Percentiles rank a stretch among this genome's conserved stretches.
Evolutionary conservation across 2,113 vertebrate genomes (phyloP).

Genomic region (Embiotoca jacksoni): DNA sequence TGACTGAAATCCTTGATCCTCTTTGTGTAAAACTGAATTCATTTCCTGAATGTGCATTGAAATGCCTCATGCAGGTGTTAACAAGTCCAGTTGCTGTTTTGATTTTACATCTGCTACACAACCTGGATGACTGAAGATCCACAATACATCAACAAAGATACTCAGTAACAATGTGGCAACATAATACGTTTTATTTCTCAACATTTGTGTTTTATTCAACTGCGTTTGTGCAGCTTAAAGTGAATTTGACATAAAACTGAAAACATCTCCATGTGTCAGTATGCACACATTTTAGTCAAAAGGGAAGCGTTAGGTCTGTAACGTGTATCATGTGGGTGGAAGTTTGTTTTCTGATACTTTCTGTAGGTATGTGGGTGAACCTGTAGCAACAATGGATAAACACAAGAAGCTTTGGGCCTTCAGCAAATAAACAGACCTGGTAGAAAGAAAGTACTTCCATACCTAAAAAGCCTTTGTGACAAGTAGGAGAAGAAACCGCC

Average conservation of each 20-base stretch:
- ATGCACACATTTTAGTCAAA: not conserved
- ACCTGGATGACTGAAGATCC: not conserved
- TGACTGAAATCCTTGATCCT: not conserved
- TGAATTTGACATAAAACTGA: not conserved
- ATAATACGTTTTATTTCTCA: too few species aligned
- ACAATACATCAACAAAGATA: not conserved
- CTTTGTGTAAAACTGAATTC: too few species aligned
- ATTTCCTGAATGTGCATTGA: not conserved
- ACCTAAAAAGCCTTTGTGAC: not conserved
- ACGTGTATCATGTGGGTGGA: constrained; percentile 37
- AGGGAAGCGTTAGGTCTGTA: not conserved
- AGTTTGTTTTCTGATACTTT: constrained; percentile 29
- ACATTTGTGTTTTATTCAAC: not conserved
- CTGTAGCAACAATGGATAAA: constrained; percentile 31
- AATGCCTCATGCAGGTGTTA: constrained; percentile 6
- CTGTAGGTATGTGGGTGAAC: constrained; percentile 41
- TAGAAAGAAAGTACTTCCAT: not conserved
- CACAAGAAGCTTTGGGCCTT: not conserved
- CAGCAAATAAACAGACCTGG: constrained; percentile 5
- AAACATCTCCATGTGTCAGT: too few species aligned
- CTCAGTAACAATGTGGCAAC: not conserved
- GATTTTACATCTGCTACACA: not conserved
- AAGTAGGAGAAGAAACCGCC: not conserved
- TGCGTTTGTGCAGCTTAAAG: too few species aligned
- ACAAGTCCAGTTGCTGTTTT: not conserved